Conservation (phyloP, 2,888 invertebrate species). For the Rugalucina vietnamica region DNA sequence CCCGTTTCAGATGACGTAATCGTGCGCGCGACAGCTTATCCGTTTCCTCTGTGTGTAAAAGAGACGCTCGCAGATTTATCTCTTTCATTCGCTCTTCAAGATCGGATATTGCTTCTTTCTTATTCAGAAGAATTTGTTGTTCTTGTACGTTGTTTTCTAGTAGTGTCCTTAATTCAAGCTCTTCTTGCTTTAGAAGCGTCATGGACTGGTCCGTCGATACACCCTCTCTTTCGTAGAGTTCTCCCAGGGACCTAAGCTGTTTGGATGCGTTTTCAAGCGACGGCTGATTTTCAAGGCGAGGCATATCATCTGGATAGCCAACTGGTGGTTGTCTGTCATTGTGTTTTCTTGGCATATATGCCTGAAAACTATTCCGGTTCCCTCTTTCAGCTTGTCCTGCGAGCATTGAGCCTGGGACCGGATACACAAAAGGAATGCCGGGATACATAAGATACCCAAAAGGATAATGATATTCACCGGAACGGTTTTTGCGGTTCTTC, state of each 20-base stretch:
- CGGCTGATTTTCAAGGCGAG: too few species aligned
- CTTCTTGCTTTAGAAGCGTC: conserved; percentile 41
- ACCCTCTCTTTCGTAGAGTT: conserved; percentile 36
- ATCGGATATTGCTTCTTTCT: conserved; percentile 37
- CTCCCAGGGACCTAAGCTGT: conserved; percentile 40
- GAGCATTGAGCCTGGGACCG: too few species aligned
- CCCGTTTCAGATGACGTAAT: too few species aligned
- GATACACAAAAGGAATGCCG: too few species aligned
- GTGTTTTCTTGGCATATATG: too few species aligned
- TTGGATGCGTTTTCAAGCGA: conserved; percentile 33
- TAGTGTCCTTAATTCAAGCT: conserved; percentile 44
- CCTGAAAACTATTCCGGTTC: too few species aligned
- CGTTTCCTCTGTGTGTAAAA: conserved; percentile 39
- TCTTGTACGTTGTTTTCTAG: conserved; percentile 49
- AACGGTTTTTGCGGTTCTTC: too few species aligned
- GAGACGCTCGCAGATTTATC: conserved; percentile 30
- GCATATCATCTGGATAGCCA: too few species aligned
- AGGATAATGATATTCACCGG: too few species aligned
- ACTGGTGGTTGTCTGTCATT: too few species aligned
- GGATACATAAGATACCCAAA: too few species aligned
- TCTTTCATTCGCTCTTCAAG: conserved; percentile 48
- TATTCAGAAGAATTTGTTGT: conserved; percentile 36
- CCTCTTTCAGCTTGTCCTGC: too few species aligned
- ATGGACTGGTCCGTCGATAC: conserved; percentile 31
- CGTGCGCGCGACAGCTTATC: neutral